Evolutionary conservation across 1,140 invertebrate genomes (phyloP).

Genomic region (Steinernema feltiae): DNA sequence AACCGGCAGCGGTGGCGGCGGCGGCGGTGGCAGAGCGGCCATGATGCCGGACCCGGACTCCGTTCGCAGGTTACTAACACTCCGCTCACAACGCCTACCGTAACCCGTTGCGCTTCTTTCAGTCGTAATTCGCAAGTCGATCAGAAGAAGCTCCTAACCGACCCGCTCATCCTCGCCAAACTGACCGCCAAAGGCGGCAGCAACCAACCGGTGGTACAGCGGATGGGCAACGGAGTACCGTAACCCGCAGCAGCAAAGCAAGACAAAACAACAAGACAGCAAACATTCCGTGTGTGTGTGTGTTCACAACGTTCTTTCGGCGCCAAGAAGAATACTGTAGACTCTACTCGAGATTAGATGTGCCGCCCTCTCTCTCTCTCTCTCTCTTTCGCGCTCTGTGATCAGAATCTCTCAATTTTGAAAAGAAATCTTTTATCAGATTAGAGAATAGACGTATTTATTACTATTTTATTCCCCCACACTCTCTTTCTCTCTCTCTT

Average conservation of each 20-base stretch:
- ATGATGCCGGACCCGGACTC: constrained; percentile 6
- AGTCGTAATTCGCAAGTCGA: background rate
- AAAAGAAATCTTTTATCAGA: background rate
- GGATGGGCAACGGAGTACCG: background rate
- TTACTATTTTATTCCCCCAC: background rate
- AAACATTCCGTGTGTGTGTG: constrained; percentile 12
- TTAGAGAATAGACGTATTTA: background rate
- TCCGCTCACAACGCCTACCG: background rate
- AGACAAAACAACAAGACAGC: background rate
- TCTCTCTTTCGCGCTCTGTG: constrained; percentile 5
- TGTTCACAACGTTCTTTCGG: background rate
- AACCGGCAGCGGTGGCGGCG: too few relatives aligned
- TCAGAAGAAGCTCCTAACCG: background rate
- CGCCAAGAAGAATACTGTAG: background rate
- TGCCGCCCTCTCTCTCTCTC: background rate
- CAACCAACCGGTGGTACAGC: background rate
- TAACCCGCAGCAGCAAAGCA: too few relatives aligned
- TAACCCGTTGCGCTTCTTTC: background rate
- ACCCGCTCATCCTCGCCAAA: background rate
- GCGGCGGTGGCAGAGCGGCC: constrained; percentile 1
- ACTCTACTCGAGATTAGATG: background rate
- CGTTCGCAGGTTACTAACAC: background rate
- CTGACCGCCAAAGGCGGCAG: background rate
- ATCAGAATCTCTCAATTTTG: background rate
- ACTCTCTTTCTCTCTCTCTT: background rate